A percentile compares a stretch with the other conserved stretches of the same genome.
Conservation (phyloP, 2,797 vertebrate species). For the Sebastes diploproa region DNA sequence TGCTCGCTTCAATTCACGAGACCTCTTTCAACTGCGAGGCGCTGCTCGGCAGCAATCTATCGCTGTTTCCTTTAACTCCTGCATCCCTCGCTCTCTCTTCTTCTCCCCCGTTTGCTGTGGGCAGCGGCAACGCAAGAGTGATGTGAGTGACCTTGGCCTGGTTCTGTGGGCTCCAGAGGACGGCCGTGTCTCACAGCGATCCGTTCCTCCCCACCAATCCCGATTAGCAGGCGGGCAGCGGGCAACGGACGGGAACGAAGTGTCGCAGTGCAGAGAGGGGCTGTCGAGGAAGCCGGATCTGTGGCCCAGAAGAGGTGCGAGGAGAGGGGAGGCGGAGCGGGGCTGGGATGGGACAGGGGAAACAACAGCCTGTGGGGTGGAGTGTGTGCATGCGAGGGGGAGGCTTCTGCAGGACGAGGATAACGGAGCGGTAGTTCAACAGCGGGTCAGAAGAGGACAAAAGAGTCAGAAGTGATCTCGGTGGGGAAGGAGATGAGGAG, state of each 20-base stretch:
- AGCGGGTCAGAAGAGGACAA: constrained; percentile 58
- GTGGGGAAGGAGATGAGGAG: constrained; percentile 40
- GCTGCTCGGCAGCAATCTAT: constrained; percentile 40
- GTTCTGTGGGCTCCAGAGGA: constrained; percentile 67
- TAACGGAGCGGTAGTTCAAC: constrained; percentile 50
- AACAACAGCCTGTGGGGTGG: constrained; percentile 29
- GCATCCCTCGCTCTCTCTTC: constrained; percentile 35
- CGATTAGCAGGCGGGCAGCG: constrained; percentile 66
- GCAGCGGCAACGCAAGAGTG: constrained; percentile 51
- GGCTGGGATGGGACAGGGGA: constrained; percentile 11
- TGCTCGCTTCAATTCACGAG: constrained; percentile 34
- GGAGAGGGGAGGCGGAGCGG: constrained; percentile 8
- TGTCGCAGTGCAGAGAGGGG: constrained; percentile 75
- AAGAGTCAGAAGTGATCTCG: constrained; percentile 40
- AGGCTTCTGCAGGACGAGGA: constrained; percentile 13
- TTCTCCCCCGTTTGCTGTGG: constrained; percentile 50
- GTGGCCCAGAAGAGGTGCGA: constrained; percentile 49
- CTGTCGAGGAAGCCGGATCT: constrained; percentile 46
- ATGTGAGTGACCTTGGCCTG: constrained; percentile 76
- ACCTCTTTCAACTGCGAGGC: constrained; percentile 40
- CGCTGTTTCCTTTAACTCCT: constrained; percentile 45
- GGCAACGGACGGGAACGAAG: constrained; percentile 56
- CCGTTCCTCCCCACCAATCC: constrained; percentile 63
- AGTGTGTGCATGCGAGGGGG: background rate
- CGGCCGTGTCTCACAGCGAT: constrained; percentile 58